A percentile compares a stretch with the other conserved stretches of the same genome.
Evolutionary conservation across 2,797 vertebrate genomes (phyloP).

Genomic region (Hafferia zeledoni): DNA sequence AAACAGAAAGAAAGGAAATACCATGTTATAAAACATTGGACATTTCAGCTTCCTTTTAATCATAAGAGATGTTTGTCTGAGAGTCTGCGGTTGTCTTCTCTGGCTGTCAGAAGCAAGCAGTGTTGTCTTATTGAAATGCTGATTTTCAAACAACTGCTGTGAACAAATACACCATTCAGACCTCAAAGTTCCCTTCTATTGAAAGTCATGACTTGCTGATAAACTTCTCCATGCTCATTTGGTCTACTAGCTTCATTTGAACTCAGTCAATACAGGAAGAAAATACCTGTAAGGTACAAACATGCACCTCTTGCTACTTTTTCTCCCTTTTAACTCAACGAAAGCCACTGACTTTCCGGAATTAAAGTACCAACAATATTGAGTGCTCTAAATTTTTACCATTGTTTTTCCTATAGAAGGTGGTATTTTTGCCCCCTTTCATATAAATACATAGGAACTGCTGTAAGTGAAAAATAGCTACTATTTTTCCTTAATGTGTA

Average conservation of each 20-base stretch:
- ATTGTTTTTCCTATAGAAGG: background rate
- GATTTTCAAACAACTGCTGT: background rate
- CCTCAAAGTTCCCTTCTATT: background rate
- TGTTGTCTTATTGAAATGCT: background rate
- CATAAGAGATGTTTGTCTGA: background rate
- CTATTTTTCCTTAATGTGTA: background rate
- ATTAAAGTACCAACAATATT: background rate
- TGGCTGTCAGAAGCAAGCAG: background rate
- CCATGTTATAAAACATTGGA: background rate
- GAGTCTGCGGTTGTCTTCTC: background rate
- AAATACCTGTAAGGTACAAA: background rate
- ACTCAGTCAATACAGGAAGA: background rate
- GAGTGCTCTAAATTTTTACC: background rate
- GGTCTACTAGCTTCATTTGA: background rate
- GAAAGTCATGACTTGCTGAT: background rate
- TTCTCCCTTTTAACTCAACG: background rate
- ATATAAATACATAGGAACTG: background rate
- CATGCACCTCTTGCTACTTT: background rate
- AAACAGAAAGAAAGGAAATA: background rate
- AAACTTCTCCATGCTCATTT: background rate
- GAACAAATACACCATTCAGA: background rate
- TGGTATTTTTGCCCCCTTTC: background rate
- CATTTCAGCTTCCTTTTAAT: conserved; percentile 2
- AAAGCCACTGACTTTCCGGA: background rate
- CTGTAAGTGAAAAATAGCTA: background rate